Percentiles rank a stretch among this genome's conserved stretches.
Evolutionary conservation across 1,140 invertebrate species (phyloP).

Genomic region (Eueides isabella): DNA sequence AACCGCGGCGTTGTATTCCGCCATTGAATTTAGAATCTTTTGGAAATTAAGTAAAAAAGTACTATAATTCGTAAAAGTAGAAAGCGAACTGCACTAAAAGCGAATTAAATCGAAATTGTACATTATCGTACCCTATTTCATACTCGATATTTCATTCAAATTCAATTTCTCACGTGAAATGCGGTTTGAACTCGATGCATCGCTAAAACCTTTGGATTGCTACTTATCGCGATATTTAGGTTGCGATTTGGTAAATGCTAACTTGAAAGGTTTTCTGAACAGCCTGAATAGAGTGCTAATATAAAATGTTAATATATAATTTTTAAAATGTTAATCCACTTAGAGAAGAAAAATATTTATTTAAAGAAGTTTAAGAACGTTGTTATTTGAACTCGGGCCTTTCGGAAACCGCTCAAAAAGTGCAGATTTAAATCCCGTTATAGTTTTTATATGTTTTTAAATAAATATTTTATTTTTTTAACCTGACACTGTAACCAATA

Average conservation of each 20-base stretch:
- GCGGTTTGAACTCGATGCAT: slow-evolving; percentile 6
- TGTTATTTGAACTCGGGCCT: too few relatives aligned
- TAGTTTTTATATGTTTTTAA: too few relatives aligned
- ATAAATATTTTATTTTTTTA: too few relatives aligned
- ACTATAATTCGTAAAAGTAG: background rate
- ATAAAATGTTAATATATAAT: background rate
- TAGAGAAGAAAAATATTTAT: too few relatives aligned
- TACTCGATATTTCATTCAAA: slow-evolving; percentile 3
- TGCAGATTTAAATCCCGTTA: too few relatives aligned
- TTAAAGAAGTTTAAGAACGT: too few relatives aligned
- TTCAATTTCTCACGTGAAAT: slow-evolving; percentile 12
- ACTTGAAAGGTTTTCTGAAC: background rate
- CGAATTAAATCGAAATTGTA: slow-evolving; percentile 1
- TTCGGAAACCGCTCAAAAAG: too few relatives aligned
- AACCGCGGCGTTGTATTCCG: too few relatives aligned
- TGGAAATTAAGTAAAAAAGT: too few relatives aligned
- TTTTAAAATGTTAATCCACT: too few relatives aligned
- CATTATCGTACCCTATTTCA: background rate
- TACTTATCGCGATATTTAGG: slow-evolving; percentile 1
- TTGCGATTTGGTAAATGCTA: slow-evolving; percentile 8
- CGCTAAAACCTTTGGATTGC: slow-evolving; percentile 4
- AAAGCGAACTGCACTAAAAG: background rate
- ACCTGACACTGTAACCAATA: too few relatives aligned
- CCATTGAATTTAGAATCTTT: too few relatives aligned
- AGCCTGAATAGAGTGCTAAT: background rate